Conservation (phyloP, 2,797 vertebrate genomes). For the Tragelaphus oryx region DNA sequence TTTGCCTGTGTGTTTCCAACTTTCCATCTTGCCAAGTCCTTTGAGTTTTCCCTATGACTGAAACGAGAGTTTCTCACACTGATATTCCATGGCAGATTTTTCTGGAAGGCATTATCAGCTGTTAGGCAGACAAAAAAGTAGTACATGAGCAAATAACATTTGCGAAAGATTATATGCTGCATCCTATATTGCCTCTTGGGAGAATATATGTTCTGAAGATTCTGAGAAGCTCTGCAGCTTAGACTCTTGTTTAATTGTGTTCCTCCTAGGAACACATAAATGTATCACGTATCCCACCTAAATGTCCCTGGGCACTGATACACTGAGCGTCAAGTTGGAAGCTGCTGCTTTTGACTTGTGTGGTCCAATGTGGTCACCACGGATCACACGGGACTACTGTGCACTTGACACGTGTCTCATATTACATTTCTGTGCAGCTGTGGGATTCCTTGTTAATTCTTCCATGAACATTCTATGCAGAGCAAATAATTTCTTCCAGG, state of each 20-base stretch:
- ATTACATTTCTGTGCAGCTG: background rate
- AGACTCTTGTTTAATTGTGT: background rate
- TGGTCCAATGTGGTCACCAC: rapidly evolving
- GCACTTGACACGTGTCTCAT: background rate
- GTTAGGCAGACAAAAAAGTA: background rate
- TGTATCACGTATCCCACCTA: too few species aligned
- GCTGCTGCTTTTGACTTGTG: background rate
- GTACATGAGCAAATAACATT: background rate
- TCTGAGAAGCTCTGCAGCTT: background rate
- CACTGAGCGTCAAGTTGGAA: background rate
- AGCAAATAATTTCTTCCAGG: background rate
- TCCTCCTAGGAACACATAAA: background rate
- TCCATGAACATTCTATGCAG: background rate
- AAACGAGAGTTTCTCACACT: background rate
- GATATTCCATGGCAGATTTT: background rate
- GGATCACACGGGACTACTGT: background rate
- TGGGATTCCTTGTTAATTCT: background rate
- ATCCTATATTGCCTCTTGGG: background rate
- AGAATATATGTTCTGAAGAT: background rate
- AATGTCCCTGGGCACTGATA: background rate
- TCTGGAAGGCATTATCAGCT: background rate
- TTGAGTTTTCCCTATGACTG: background rate
- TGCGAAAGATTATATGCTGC: background rate
- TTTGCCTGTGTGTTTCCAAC: background rate
- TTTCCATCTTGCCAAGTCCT: background rate